A percentile compares a stretch with the other conserved stretches of the same genome.
Evolutionary conservation across 1,140 invertebrate genomes (phyloP).

Genomic region (Elysia chlorotica): DNA sequence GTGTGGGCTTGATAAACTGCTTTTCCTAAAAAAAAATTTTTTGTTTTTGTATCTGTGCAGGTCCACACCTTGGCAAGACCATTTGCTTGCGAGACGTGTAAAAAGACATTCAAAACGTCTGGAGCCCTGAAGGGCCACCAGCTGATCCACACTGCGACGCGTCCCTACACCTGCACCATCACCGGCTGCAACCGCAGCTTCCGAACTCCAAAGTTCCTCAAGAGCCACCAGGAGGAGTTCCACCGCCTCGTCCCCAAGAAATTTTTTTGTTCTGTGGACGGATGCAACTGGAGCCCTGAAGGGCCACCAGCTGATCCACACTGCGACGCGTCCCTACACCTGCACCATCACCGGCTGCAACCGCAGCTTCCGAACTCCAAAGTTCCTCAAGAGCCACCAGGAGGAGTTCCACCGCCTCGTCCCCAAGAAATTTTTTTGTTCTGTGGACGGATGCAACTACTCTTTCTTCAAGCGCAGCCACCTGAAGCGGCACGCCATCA

Average conservation of each 20-base stretch:
- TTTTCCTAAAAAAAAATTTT: too few species aligned
- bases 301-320: constrained; percentile 40
- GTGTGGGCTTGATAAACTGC: too few species aligned
- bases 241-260: constrained; percentile 49
- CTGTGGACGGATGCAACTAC: constrained; percentile 44
- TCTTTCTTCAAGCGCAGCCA: constrained; percentile 55
- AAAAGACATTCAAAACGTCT: constrained; percentile 60
- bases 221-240: constrained; percentile 47
- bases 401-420: constrained; percentile 46
- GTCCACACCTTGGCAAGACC: constrained; percentile 42
- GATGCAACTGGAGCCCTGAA: constrained; percentile 47
- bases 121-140: constrained; percentile 39
- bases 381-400: constrained; percentile 47
- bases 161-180: constrained; percentile 45
- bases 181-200: constrained; percentile 49
- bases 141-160: constrained; percentile 36
- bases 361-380: constrained; percentile 44
- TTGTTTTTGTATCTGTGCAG: too few species aligned
- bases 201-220: constrained; percentile 44
- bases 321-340: constrained; percentile 35
- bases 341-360: constrained; percentile 50
- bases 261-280: constrained; percentile 44
- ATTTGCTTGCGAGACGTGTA: constrained; percentile 59
- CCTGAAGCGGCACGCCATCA: constrained; percentile 49
- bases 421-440: constrained; percentile 48